Evolutionary conservation across 2,888 invertebrate genomes (phyloP).

Genomic region (Pristionchus entomophagus): DNA sequence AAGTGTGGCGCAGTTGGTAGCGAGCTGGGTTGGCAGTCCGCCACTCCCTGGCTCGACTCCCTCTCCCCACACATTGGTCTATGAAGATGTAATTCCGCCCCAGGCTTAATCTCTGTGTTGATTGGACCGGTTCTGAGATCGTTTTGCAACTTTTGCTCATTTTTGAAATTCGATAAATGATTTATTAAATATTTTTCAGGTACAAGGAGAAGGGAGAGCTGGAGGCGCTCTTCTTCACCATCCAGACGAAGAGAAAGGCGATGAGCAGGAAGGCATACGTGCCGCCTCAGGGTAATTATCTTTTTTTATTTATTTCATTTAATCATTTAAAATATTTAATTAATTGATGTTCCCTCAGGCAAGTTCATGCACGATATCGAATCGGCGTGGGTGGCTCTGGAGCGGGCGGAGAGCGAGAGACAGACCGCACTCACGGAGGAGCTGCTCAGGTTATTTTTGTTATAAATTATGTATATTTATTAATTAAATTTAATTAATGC

Average conservation of each 20-base stretch:
- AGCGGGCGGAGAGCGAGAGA: constrained; percentile 92
- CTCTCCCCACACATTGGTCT: not conserved
- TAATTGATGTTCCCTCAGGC: not conserved
- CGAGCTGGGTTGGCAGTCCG: not conserved
- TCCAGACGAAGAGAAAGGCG: constrained; percentile 96
- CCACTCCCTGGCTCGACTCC: constrained; percentile 30
- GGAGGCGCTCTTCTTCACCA: constrained; percentile 94
- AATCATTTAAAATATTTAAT: not conserved
- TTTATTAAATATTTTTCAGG: constrained; percentile 78
- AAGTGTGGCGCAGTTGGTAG: constrained; percentile 33
- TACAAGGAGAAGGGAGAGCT: constrained; percentile 97
- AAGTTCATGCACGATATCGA: constrained; percentile 93
- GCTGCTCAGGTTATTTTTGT: constrained; percentile 77
- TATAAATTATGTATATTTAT: too few species aligned
- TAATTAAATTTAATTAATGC: not conserved
- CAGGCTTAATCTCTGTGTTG: constrained; percentile 48
- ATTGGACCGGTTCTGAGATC: constrained; percentile 46
- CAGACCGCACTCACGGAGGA: constrained; percentile 94
- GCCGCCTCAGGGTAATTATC: constrained; percentile 71
- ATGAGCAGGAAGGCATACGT: constrained; percentile 80
- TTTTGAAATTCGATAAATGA: not conserved
- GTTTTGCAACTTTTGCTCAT: constrained; percentile 10
- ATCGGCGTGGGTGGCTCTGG: constrained; percentile 91
- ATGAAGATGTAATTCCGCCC: constrained; percentile 47
- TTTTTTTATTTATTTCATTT: not conserved